Evolutionary conservation across 2,113 vertebrate species (phyloP), one percentile per base, ranked within the genome.

Genomic region (Etheostoma spectabile): DNA sequence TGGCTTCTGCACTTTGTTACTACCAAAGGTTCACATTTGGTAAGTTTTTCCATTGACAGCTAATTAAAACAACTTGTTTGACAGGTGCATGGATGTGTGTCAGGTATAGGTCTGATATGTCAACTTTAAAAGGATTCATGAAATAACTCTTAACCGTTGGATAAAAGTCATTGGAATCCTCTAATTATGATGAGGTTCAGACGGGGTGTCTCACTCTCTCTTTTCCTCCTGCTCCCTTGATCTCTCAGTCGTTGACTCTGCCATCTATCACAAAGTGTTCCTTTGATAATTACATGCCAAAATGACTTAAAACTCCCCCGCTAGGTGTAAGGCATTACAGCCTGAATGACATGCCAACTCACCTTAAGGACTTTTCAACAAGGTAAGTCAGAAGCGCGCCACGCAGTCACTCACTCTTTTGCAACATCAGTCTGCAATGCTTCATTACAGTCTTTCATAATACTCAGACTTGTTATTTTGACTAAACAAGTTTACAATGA

Each of bases 241-340:
- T 88, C 86, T 84, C 64, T 86, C 84, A 66, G 74, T 79, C 84
- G 27, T 73, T 77, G 82, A 88, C 89, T 88, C 82, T 83, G 83
- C 85, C 90, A 92, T 95, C 91, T 91, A 93, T 94, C 92, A 93
- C 88, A 84, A 88, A 91, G 82, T 89, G 90, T 88, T 93, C 88
- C 93, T 95, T 94, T 96, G 92, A 94, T 94, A 95, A 94, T 95
- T 93, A 95, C 94, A 94, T 91, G 93, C 91, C 93, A 93, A 93
- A 93, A 92, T 95, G 93, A 93, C 93, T 94, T 93, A 93, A 94
- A 94, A 93, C 88, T 87, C 86, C 87, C 69, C 69, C 6, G 42
- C 68, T 77, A 88, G 83, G 84, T 90, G 85, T 90, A 88, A 85
- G 87, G 82, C 66, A 79, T 89, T 84, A 71, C 89, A 83, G 79